A percentile compares a stretch with the other conserved stretches of the same genome.
phyloP scores from a whole-genome alignment of 2,797 vertebrate species.

The Onychomys torridus region DNA sequence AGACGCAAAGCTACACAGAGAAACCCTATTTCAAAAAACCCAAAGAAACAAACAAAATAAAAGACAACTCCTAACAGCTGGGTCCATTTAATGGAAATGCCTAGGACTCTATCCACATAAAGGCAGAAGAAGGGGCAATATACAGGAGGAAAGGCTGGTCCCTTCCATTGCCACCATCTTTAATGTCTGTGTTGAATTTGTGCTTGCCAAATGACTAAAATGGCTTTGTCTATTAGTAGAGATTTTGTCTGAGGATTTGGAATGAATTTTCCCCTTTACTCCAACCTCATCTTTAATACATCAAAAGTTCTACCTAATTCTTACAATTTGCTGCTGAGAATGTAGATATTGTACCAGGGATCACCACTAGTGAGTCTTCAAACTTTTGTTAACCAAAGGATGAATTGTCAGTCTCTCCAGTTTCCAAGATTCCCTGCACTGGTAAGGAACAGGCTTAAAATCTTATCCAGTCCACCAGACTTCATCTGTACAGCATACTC shows the following conservation, averaged over 20 bases:
- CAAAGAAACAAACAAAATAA: too few species aligned
- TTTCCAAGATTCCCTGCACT: neutral
- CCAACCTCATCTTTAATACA: neutral
- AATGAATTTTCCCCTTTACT: neutral
- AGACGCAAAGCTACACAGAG: too few species aligned
- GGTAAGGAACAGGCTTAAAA: neutral
- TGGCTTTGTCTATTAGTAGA: neutral
- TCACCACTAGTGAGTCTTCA: neutral
- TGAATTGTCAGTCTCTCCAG: slow-evolving; percentile 33
- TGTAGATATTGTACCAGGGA: neutral
- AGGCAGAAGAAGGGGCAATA: neutral
- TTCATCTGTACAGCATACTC: neutral
- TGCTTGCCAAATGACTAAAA: neutral
- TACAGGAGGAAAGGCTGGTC: neutral
- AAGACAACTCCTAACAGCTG: neutral
- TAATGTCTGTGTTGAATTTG: neutral
- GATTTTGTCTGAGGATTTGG: neutral
- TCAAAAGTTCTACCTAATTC: slow-evolving; percentile 19
- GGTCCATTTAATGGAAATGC: neutral
- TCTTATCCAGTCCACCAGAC: neutral
- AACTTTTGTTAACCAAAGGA: neutral
- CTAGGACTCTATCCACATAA: neutral
- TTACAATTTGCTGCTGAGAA: neutral
- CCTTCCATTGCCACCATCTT: neutral
- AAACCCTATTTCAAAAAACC: too few species aligned